Conservation (phyloP, 2,888 invertebrate genomes). For the Oasisia sp. region DNA sequence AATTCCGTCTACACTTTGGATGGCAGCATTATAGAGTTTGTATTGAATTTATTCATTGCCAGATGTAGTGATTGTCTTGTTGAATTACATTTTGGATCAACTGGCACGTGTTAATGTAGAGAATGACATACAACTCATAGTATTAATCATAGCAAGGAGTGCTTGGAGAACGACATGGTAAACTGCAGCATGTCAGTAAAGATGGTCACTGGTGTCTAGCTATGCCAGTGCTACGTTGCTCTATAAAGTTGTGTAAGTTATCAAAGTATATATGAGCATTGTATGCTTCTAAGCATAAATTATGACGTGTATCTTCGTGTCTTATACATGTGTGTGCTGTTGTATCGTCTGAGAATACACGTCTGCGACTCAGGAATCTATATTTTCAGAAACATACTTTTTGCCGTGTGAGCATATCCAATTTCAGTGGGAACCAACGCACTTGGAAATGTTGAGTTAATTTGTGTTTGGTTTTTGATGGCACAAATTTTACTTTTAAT, state of each 20-base stretch:
- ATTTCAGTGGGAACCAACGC: neutral
- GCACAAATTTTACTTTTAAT: neutral
- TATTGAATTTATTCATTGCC: neutral
- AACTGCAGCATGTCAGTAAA: neutral
- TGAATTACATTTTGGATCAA: neutral
- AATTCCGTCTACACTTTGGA: slow-evolving; percentile 17
- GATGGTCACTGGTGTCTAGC: neutral
- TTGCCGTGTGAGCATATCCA: slow-evolving; percentile 12
- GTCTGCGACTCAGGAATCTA: neutral
- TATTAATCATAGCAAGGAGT: neutral
- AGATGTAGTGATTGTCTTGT: neutral
- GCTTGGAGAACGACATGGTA: neutral
- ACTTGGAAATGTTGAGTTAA: neutral
- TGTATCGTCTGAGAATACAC: neutral
- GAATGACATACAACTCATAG: neutral
- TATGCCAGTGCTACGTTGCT: neutral
- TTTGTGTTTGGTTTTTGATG: slow-evolving; percentile 17
- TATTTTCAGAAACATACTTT: slow-evolving; percentile 17
- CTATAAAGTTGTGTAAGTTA: neutral
- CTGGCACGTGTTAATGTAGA: neutral
- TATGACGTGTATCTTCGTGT: neutral
- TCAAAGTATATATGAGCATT: neutral
- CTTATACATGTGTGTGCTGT: neutral
- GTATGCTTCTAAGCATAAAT: neutral
- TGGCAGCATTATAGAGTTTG: neutral